Evolutionary conservation across 2,888 invertebrate species (phyloP), one percentile per base, ranked within the genome.

Genomic region (Fissipunctia ypsillon): DNA sequence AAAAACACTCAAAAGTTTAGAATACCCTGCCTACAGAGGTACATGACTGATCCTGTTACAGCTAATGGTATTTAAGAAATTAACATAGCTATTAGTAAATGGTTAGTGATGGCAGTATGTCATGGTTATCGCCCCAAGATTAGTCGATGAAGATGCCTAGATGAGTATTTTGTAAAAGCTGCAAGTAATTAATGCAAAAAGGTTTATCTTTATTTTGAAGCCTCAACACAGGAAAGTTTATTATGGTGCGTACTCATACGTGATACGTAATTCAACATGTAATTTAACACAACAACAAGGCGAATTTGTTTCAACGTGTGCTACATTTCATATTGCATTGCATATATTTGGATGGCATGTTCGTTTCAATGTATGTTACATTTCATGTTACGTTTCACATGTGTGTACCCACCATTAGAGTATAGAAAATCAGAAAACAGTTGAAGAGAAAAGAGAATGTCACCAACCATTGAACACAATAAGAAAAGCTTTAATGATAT

Each of bases 381-480:
- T 28, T 16, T 28, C 5, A 6, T 57, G 14, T 61, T 16, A 12
- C 4, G 12, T 35, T 9, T 14, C 22, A 43, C 43, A 61, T 41
- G 14, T 28, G 61, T 14, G 22, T 22, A 12, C 7, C 43, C 28
- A 28, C 9, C 9, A 45, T 28, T 12, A 31, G 60, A 28, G 41
- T 16, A 41, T 28, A n/a, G 16, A 22, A 16, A 52, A 12, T 10
- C 25, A 59, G 19, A 7, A 59, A 50, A 25, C 14, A 31, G 16
- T 41, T 48, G 14, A 41, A 48, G 7, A 56, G 25, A 28, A 41
- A 59, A 52, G 9, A 43, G 43, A 76, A 81, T 94, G 93, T 94
- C 75, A 88, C 91, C 93, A 88, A 86, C 84, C 76, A 78, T 87
- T 86, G 86, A 93, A 94, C 94, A 91, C 93, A 91, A 88, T 89